These are phyloP conservation scores for Dendrolimus houi DNA, from an alignment of 2,888 invertebrate genomes.

Conservation along the genomic window DNA sequence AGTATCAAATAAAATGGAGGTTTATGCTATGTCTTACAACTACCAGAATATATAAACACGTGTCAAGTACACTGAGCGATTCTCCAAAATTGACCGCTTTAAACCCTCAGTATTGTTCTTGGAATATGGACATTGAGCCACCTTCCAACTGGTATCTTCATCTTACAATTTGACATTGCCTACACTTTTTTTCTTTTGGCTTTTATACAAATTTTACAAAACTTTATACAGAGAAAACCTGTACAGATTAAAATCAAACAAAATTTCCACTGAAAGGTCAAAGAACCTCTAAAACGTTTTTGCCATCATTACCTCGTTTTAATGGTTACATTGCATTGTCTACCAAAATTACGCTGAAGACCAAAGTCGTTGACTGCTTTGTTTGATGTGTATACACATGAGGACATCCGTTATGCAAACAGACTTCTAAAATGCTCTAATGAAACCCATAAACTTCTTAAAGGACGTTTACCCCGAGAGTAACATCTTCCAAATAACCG, in stretches of 20 bases:
- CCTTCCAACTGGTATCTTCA: no score
- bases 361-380: constrained; percentile 8
- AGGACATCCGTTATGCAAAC: constrained; percentile 15
- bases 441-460: constrained; percentile 7
- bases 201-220: no score
- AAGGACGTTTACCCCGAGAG: background rate
- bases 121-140: no score
- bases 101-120: no score
- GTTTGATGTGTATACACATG: constrained; percentile 9
- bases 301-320: constrained; percentile 7
- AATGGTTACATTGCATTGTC: constrained; percentile 1
- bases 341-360: background rate
- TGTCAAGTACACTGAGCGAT: no score
- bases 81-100: no score
- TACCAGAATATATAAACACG: no score
- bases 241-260: constrained; percentile 5
- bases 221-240: constrained; percentile 15
- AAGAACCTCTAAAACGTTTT: constrained; percentile 14
- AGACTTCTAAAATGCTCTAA: constrained; percentile 8
- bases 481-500: background rate
- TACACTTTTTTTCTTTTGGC: no score
- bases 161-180: no score
- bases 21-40: no score
- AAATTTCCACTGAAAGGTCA: constrained; percentile 12
- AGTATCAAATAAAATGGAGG: no score